A percentile compares a stretch with the other conserved stretches of the same genome.
Evolutionary conservation across 2,797 vertebrate species (phyloP).

Genomic region (Ibycter americanus): DNA sequence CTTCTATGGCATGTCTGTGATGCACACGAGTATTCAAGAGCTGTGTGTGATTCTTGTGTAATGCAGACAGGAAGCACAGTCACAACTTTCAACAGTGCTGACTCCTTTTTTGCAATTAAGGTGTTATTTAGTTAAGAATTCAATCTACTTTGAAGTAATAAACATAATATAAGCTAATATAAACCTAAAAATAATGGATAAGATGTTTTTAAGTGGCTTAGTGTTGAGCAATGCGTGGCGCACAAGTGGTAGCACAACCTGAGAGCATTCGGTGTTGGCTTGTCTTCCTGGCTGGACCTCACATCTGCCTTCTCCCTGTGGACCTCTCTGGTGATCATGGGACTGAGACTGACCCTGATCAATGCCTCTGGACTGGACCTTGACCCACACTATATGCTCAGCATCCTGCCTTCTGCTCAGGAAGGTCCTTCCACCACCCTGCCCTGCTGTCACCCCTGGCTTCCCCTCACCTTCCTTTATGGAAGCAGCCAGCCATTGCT

Average conservation of each 20-base stretch:
- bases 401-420: not conserved
- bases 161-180: not conserved
- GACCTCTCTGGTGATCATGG: not conserved
- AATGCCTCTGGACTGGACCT: not conserved
- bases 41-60: not conserved
- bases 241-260: not conserved
- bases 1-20: not conserved
- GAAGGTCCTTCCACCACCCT: not conserved
- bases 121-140: not conserved
- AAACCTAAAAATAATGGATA: not conserved
- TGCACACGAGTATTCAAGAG: not conserved
- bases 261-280: not conserved
- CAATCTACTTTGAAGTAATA: not conserved
- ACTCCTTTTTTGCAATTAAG: not conserved
- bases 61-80: not conserved
- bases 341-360: not conserved
- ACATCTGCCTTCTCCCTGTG: not conserved
- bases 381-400: not conserved
- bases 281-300: not conserved
- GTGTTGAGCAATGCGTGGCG: not conserved
- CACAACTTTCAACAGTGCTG: rapidly evolving
- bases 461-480: not conserved
- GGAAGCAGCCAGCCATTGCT: not conserved
- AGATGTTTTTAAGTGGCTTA: not conserved
- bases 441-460: not conserved